These are phyloP conservation scores for Rhinolophus sinicus DNA, from an alignment of 2,113 vertebrate species.

Conservation along the genomic window DNA sequence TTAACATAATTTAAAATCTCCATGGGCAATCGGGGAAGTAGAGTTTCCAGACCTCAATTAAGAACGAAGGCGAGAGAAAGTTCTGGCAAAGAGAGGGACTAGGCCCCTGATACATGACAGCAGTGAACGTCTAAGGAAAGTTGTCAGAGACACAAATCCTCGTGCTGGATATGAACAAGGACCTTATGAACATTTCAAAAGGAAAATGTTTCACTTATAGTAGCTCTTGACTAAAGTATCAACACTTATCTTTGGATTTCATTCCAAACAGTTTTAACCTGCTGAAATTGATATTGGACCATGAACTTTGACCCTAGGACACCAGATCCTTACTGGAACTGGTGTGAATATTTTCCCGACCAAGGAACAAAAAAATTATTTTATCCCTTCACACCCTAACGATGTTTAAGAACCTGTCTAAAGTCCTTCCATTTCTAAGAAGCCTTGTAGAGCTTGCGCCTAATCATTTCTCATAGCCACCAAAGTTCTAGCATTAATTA, in stretches of 20 bases:
- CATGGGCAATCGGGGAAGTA: background rate
- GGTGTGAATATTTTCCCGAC: background rate
- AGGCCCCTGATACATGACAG: background rate
- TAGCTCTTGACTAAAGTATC: background rate
- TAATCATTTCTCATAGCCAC: background rate
- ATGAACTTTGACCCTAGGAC: background rate
- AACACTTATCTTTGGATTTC: background rate
- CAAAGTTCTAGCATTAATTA: background rate
- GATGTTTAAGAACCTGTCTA: background rate
- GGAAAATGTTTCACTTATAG: background rate
- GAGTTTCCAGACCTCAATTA: background rate
- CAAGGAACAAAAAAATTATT: background rate
- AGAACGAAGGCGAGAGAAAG: background rate
- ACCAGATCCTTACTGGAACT: background rate
- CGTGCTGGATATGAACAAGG: background rate
- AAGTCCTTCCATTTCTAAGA: background rate
- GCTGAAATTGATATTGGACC: background rate
- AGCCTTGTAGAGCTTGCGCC: background rate
- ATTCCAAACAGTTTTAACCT: background rate
- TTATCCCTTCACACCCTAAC: background rate
- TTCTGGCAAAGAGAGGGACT: fast-evolving
- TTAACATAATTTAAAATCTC: background rate
- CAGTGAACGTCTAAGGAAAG: background rate
- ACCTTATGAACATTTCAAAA: background rate
- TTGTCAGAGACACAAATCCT: background rate